Conservation (phyloP, 1,140 invertebrate species). For the Meloidogyne hapla region DNA sequence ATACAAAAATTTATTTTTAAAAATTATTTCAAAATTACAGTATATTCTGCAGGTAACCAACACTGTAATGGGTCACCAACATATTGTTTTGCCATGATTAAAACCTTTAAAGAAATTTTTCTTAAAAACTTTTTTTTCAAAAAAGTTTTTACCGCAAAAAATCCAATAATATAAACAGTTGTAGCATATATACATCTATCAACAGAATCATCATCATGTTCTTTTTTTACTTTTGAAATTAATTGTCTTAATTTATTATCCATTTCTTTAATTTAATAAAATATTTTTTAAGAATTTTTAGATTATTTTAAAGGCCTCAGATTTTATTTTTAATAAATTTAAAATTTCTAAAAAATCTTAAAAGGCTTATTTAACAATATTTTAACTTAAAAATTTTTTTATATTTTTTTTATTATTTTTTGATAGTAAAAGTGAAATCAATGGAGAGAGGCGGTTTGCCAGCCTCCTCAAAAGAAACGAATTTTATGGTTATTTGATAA, state of each 20-base stretch:
- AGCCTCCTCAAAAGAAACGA: too few relatives aligned
- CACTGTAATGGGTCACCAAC: slow-evolving; percentile 49
- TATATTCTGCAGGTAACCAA: slow-evolving; percentile 54
- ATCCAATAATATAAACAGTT: slow-evolving; percentile 49
- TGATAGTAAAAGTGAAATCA: not conserved
- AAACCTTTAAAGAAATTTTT: not conserved
- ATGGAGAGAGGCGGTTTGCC: too few relatives aligned
- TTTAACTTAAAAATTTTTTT: too few relatives aligned
- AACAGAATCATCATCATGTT: slow-evolving; percentile 50
- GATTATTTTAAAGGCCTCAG: too few relatives aligned
- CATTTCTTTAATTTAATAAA: slow-evolving; percentile 25
- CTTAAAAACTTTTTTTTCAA: not conserved
- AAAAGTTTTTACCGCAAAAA: slow-evolving; percentile 41
- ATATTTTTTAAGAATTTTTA: too few relatives aligned
- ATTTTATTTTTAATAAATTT: too few relatives aligned
- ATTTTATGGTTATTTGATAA: too few relatives aligned
- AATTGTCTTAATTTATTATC: slow-evolving; percentile 44
- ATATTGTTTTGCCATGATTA: slow-evolving; percentile 55
- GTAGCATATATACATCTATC: slow-evolving; percentile 50
- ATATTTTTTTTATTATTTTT: slow-evolving; percentile 8
- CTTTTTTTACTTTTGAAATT: slow-evolving; percentile 50
- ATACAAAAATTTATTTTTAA: not conserved
- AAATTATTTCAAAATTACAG: slow-evolving; percentile 19
- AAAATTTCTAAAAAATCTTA: too few relatives aligned
- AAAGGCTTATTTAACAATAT: too few relatives aligned